Conservation (phyloP, 2,797 vertebrate species). For the Fratercula arctica region DNA sequence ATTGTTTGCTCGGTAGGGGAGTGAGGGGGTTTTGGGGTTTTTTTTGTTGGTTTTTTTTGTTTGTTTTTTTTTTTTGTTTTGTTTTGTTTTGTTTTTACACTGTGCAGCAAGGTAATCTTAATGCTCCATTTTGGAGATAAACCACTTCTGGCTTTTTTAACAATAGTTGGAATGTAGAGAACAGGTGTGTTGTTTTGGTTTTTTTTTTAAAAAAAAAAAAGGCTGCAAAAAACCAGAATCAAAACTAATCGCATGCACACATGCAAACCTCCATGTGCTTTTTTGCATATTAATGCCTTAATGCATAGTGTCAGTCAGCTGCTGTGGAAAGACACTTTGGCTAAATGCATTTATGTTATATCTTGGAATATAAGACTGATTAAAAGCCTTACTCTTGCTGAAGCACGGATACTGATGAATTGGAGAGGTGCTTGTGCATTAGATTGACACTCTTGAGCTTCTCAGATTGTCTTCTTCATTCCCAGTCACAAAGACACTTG, state of each 20-base stretch:
- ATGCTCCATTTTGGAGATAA: not conserved
- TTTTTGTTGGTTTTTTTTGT: no score
- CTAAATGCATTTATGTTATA: not conserved
- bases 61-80: not conserved
- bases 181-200: no score
- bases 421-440: not conserved
- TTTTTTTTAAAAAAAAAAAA: no score
- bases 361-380: not conserved
- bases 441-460: not conserved
- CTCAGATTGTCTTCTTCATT: not conserved
- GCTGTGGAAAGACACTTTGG: not conserved
- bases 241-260: not conserved
- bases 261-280: not conserved
- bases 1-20: not conserved
- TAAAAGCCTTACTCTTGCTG: not conserved
- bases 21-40: not conserved
- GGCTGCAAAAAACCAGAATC: fast-evolving
- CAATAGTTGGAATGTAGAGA: not conserved
- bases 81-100: not conserved
- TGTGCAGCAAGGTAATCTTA: not conserved
- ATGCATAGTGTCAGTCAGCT: not conserved
- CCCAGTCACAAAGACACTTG: not conserved
- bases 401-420: not conserved
- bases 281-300: not conserved
- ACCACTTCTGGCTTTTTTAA: not conserved